Conservation (phyloP, 2,888 invertebrate species). For the Drosophila subquinaria region DNA sequence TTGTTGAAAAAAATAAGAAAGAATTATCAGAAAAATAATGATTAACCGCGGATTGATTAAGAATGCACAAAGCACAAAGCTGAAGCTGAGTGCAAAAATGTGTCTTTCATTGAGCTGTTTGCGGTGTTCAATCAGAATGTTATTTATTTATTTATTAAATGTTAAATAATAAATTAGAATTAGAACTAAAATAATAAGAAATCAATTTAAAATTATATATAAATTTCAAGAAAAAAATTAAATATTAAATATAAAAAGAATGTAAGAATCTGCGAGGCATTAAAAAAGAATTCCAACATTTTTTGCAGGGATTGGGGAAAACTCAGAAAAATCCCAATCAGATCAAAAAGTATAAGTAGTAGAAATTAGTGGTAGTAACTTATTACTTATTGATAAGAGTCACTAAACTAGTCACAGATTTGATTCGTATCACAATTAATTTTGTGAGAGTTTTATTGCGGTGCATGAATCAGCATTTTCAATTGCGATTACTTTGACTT, state of each 20-base stretch:
- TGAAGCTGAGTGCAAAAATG: constrained; percentile 15
- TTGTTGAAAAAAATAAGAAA: constrained; percentile 30
- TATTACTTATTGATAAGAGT: not conserved
- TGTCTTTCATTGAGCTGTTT: constrained; percentile 27
- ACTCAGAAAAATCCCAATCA: no score
- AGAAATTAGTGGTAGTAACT: no score
- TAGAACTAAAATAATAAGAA: no score
- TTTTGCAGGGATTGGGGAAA: no score
- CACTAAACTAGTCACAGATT: constrained; percentile 13
- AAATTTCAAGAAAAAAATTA: no score
- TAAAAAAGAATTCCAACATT: no score
- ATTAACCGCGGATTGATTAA: constrained; percentile 39
- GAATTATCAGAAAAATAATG: not conserved
- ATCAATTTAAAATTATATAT: no score
- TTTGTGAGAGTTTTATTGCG: constrained; percentile 44
- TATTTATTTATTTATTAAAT: no score
- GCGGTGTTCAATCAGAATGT: constrained; percentile 58
- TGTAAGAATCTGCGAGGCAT: no score
- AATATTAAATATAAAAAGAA: no score
- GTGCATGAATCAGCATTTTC: constrained; percentile 70
- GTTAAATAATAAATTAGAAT: no score
- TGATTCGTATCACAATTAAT: constrained; percentile 13
- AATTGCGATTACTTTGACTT: constrained; percentile 43
- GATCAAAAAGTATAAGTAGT: no score
- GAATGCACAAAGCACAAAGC: constrained; percentile 29